Evolutionary conservation across 2,113 vertebrate genomes (phyloP), one percentile per base, ranked within the genome.

Genomic region (Sceloporus undulatus): DNA sequence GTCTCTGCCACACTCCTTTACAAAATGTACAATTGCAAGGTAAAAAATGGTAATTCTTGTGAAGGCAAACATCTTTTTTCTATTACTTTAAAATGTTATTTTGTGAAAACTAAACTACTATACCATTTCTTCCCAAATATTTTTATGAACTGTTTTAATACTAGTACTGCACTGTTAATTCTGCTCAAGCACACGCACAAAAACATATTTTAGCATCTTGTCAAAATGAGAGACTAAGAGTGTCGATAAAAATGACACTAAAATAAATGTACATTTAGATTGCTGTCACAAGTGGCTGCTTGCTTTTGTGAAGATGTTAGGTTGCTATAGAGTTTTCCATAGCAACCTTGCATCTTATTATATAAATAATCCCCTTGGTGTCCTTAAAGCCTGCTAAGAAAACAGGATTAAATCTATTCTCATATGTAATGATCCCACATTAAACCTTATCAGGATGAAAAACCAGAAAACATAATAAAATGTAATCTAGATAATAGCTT

Each of bases 341-440:
- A 97, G 97, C 96, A 97, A 98, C 96, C 96, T 97, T 95, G 95
- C 95, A 97, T 97, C 96, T 97, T 96, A 97, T 95, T 95, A 96
- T 95, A 97, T 97, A 96, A 97, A 97, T 97, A 97, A 97, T 97
- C 96, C 95, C 87, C 93, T 94, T 78, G 83, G 95, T 96, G 96
- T 96, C 94, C 94, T 96, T 94, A 96, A 96, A 96, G 93, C 93
- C 94, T 95, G 93, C 94, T 96, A 97, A 96, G 92, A 91, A 96
- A 97, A 95, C 92, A 94, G 95, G 96, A 96, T 96, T 96, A 97
- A 93, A 96, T 96, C 95, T 94, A 92, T 95, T 96, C 95, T 95
- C 88, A 91, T 95, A 91, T 93, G 93, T 94, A 97, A 97, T 95
- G 96, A 97, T 95, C 88, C 92, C 82, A 85, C 91, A 95, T 96